A percentile compares a stretch with the other conserved stretches of the same genome.
Evolutionary conservation across 2,113 vertebrate genomes (phyloP).

Genomic region (Talpa occidentalis): DNA sequence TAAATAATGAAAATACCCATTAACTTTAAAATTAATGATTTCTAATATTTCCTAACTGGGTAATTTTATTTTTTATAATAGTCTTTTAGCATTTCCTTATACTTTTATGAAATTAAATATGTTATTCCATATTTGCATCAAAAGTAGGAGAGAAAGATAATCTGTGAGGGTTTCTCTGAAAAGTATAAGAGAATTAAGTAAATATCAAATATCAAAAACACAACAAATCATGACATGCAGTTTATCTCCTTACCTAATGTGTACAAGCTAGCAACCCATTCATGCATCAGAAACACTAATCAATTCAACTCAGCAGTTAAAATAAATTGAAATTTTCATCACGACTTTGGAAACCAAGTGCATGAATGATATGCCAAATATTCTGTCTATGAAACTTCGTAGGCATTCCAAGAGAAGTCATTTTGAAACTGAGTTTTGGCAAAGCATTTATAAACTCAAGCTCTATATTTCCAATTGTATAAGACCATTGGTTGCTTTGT

Average conservation of each 20-base stretch:
- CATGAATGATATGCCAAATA: neutral
- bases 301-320: neutral
- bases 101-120: neutral
- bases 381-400: neutral
- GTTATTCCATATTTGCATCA: neutral
- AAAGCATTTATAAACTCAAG: neutral
- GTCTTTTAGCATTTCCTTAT: conserved; percentile 11
- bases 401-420: neutral
- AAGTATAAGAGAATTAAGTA: neutral
- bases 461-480: neutral
- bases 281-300: neutral
- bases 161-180: neutral
- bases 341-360: neutral
- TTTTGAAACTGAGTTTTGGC: neutral
- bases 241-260: neutral
- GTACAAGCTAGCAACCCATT: neutral
- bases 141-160: neutral
- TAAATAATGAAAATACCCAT: neutral
- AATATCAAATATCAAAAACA: neutral
- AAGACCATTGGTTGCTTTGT: neutral
- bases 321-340: conserved; percentile 28
- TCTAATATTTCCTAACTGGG: neutral
- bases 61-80: neutral
- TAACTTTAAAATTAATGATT: neutral
- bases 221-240: neutral